Conservation (phyloP, 2,113 vertebrate genomes). For the Ctenomys sociabilis region DNA sequence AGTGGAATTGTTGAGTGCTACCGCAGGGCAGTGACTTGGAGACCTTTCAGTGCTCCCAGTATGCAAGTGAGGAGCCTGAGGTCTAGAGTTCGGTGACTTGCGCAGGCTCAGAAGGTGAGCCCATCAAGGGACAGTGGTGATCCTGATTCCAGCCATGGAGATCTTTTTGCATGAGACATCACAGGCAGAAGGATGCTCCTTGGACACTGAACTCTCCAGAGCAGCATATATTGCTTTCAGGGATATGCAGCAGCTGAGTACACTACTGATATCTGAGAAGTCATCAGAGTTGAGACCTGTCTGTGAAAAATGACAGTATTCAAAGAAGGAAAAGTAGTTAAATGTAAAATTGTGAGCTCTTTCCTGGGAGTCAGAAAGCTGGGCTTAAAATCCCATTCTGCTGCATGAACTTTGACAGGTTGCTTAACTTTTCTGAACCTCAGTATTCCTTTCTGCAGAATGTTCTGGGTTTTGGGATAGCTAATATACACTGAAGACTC, state of each 20-base stretch:
- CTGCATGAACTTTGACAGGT: neutral
- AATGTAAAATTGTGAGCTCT: neutral
- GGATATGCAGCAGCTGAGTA: neutral
- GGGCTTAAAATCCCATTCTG: neutral
- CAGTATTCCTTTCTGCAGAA: neutral
- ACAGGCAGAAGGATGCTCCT: accelerated
- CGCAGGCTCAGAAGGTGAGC: neutral
- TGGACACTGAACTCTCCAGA: neutral
- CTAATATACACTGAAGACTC: neutral
- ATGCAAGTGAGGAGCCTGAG: neutral
- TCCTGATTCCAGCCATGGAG: neutral
- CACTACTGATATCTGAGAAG: accelerated
- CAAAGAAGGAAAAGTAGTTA: neutral
- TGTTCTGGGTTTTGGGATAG: neutral
- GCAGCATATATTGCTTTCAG: accelerated
- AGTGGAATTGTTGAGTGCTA: accelerated
- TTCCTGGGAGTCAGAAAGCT: neutral
- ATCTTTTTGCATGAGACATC: neutral
- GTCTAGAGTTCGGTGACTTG: neutral
- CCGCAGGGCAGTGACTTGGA: neutral
- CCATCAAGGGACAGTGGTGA: accelerated
- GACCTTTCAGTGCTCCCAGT: neutral
- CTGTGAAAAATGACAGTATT: neutral
- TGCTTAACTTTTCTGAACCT: neutral
- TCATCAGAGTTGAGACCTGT: too few relatives aligned